Percentiles rank a stretch among this genome's conserved stretches.
Conservation (phyloP, 2,797 vertebrate genomes). For the Threskiornis aethiopicus region DNA sequence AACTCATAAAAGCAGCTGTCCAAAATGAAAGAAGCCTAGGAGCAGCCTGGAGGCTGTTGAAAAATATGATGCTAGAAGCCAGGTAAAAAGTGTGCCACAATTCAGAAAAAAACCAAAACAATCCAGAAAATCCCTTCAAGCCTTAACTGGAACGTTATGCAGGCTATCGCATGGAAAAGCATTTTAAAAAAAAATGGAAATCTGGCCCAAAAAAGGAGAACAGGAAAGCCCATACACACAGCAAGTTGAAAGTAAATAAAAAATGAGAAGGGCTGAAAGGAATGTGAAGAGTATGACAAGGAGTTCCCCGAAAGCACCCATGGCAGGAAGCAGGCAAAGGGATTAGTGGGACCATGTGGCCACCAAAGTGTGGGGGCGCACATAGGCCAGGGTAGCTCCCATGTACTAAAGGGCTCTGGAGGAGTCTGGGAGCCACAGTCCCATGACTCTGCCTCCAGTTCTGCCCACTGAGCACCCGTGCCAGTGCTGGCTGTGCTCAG, state of each 20-base stretch:
- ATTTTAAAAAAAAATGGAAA: not conserved
- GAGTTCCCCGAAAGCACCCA: fast-evolving
- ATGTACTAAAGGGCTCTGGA: not conserved
- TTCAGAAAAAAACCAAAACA: not conserved
- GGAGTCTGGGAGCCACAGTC: fast-evolving
- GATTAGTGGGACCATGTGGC: not conserved
- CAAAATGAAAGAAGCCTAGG: not conserved
- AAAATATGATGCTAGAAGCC: not conserved
- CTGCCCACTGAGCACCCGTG: not conserved
- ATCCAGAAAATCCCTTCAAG: not conserved
- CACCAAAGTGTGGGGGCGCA: not conserved
- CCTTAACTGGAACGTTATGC: not conserved
- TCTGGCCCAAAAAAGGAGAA: not conserved
- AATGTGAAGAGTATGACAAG: not conserved
- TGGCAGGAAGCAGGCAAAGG: not conserved
- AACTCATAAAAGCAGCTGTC: not conserved
- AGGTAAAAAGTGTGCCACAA: not conserved
- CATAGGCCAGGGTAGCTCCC: not conserved
- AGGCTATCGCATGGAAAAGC: not conserved
- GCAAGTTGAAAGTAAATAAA: not conserved
- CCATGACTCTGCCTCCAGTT: not conserved
- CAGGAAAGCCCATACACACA: not conserved
- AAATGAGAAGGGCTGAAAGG: not conserved
- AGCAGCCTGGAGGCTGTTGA: slow-evolving; percentile 3
- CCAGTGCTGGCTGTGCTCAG: not conserved